These are phyloP conservation scores for Atethmia centrago DNA, from an alignment of 2,888 invertebrate species.

Conservation along the genomic window DNA sequence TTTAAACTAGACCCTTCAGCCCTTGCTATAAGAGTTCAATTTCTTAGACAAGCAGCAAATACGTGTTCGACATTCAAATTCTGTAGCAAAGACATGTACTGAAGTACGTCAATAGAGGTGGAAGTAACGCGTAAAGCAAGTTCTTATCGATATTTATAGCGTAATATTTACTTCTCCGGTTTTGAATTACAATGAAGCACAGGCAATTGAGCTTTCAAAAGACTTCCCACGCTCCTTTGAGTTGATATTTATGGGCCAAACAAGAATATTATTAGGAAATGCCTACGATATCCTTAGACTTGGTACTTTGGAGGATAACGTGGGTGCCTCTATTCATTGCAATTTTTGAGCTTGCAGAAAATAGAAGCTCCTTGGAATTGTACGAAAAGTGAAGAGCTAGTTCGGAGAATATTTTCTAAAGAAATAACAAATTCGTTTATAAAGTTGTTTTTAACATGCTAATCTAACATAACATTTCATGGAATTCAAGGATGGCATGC, in stretches of 20 bases:
- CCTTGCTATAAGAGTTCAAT: slow-evolving; percentile 23
- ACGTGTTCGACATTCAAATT: slow-evolving; percentile 41
- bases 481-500: slow-evolving; percentile 41
- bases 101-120: slow-evolving; percentile 51
- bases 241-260: slow-evolving; percentile 58
- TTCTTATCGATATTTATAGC: slow-evolving; percentile 62
- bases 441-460: slow-evolving; percentile 28
- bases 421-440: slow-evolving; percentile 40
- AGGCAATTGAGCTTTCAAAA: slow-evolving; percentile 66
- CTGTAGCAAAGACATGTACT: slow-evolving; percentile 45
- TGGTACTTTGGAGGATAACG: slow-evolving; percentile 42
- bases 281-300: slow-evolving; percentile 53
- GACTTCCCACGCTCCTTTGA: slow-evolving; percentile 61
- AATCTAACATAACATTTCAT: slow-evolving; percentile 48
- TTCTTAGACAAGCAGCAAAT: slow-evolving; percentile 12
- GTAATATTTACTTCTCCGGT: slow-evolving; percentile 59
- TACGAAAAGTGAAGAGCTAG: background rate
- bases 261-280: slow-evolving; percentile 60
- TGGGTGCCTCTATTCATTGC: slow-evolving; percentile 50
- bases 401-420: slow-evolving; percentile 28
- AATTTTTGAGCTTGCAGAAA: slow-evolving; percentile 23
- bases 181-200: slow-evolving; percentile 63
- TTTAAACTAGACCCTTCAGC: background rate
- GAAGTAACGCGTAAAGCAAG: slow-evolving; percentile 59
- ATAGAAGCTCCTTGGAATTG: slow-evolving; percentile 21